Base-by-base conservation (phyloP, 2,888 invertebrate genomes). In the Adelphocoris suturalis region DNA sequence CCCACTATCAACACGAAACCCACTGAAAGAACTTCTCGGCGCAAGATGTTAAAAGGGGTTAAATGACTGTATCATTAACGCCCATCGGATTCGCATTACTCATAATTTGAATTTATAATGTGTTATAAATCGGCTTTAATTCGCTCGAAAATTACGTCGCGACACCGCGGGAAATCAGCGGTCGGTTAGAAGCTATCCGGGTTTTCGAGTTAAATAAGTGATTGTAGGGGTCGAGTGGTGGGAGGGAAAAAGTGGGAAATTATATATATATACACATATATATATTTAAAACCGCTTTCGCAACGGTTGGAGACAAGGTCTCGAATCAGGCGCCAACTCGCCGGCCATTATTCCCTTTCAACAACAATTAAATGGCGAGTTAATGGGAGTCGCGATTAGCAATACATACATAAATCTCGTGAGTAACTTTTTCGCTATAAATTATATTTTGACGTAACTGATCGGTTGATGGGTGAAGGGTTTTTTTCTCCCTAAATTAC, bases 51-150 rank as follows among this genome's bases (percentile, higher is more conserved):
- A 46, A 16, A 82, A 82, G 52, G 82, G 82, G 82, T 55, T 55
- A 82, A 55, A 82, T 52, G 52, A 48, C 47, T 13, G 27, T 52
- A 52, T 85, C 85, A 85, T 85, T 85, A 85, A 37, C 61, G 55
- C 57, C 85, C 23, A 85, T 85, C 61, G 37, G 61, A 85, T 85
- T 85, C 57, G 55, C 85, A 57, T 85, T 57, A 85, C 85, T 85
- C 85, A 37, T 37, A 57, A 85, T 85, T 85, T 85, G 85, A 85
- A 85, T 85, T 85, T 85, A 85, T 85, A 85, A 85, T 85, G 82
- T 82, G 52, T 82, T 82, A 82, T 55, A 55, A 82, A 82, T 82
- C 61, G 68, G 57, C 27, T 13, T 85, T 85, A 85, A 85, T 61
- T 85, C 46, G 82, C 46, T 48, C 82, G 52, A 52, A 82, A 82